Conservation (phyloP, 2,113 vertebrate species). For the Ceyx melanurus region DNA sequence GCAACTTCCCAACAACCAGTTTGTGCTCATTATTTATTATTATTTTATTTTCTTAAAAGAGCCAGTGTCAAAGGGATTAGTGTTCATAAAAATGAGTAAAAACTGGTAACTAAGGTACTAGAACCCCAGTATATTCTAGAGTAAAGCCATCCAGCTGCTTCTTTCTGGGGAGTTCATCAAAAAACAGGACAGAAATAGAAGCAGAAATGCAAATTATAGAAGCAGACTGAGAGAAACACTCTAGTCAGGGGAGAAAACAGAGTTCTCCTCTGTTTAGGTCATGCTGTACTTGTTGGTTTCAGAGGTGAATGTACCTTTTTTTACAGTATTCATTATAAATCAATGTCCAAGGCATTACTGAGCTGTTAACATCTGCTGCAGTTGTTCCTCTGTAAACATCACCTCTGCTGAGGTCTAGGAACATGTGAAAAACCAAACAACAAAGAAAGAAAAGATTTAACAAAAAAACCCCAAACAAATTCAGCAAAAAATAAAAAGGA, state of each 20-base stretch:
- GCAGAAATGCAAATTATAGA: background rate
- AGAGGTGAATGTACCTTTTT: constrained; percentile 5
- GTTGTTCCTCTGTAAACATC: constrained; percentile 18
- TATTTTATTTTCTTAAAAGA: background rate
- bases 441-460: background rate
- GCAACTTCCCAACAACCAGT: background rate
- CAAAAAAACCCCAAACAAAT: background rate
- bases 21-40: background rate
- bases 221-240: background rate
- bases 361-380: constrained; percentile 11
- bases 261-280: background rate
- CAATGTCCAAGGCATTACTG: background rate
- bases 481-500: background rate
- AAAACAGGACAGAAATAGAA: background rate
- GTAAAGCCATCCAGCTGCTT: background rate
- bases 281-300: background rate
- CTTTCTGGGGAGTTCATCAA: background rate
- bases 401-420: constrained; percentile 12
- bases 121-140: background rate
- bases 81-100: background rate
- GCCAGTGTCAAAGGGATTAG: background rate
- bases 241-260: background rate
- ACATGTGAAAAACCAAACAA: constrained; percentile 23
- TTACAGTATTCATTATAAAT: background rate
- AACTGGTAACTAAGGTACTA: background rate